A percentile compares a stretch with the other conserved stretches of the same genome.
Evolutionary conservation across 2,797 vertebrate genomes (phyloP).

Genomic region (Nannoperca australis): DNA sequence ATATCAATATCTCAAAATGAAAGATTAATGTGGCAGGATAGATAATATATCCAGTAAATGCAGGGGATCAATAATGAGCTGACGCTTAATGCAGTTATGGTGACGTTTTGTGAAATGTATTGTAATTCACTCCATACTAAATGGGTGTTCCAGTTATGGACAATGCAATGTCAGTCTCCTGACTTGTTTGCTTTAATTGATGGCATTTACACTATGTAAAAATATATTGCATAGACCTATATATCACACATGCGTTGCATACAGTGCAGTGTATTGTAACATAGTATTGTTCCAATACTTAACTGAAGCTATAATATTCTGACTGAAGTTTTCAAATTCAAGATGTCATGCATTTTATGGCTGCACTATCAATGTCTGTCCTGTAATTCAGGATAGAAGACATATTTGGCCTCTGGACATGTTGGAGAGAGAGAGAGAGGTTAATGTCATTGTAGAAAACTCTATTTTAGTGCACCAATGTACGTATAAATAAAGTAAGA

Average conservation of each 20-base stretch:
- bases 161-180: slow-evolving; percentile 25
- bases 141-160: slow-evolving; percentile 36
- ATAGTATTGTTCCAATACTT: background rate
- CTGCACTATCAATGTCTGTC: background rate
- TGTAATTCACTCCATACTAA: slow-evolving; percentile 8
- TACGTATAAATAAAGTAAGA: background rate
- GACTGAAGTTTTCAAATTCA: background rate
- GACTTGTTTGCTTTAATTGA: slow-evolving; percentile 25
- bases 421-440: background rate
- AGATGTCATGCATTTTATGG: background rate
- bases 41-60: slow-evolving; percentile 37
- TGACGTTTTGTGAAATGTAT: slow-evolving; percentile 49
- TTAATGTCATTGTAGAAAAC: background rate
- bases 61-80: slow-evolving; percentile 35
- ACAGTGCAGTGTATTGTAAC: background rate
- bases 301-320: background rate
- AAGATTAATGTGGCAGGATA: slow-evolving; percentile 20
- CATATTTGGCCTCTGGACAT: background rate
- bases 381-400: background rate
- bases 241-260: background rate
- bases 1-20: slow-evolving; percentile 33
- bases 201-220: slow-evolving; percentile 13
- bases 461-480: background rate
- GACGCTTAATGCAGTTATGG: slow-evolving; percentile 37
- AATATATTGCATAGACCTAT: background rate